Base-by-base conservation (phyloP, 2,113 vertebrate species). In the Cinclus cinclus region DNA sequence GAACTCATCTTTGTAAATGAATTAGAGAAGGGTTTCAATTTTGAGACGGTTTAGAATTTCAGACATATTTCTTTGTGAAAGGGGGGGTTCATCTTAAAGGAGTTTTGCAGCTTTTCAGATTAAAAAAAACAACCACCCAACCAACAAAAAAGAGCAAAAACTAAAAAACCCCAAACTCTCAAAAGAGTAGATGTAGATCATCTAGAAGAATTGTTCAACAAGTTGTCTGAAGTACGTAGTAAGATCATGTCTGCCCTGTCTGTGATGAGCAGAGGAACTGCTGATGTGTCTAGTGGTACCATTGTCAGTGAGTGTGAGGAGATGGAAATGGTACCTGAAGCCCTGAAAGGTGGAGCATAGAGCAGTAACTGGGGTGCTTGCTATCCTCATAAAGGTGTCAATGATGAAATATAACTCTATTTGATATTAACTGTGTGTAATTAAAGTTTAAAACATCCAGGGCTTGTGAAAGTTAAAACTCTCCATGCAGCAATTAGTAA, bases 401-500 rank as follows among this genome's bases (percentile, higher is more conserved):
- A 0, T 82, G 35, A 68, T 89, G 23, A 35, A 82, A 71, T 85
- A 24, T 41, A 85, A 19, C 31, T 93, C 80, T 56, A 46, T 88
- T 87, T 53, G 16, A 13, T 71, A 68, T 79, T 89, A 93, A 85
- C 44, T 89, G 8, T 71, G 13, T 41, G 41, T 56, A 71, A 84
- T 84, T 94, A 75, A 81, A 87, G 52, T 63, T 70, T 52, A 59
- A 83, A 95, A 71, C 44, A 63, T 62, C 59, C 39, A 71, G 24
- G 27, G 58, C 42, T 70, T 78, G 6, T 53, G 39, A n/a, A 84
- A 87, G 42, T 74, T 65, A 58, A 83, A 50, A 76, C 23, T 59
- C 10, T 39, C 60, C 44, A 42, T 1, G 2, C 20, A 70, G 52
- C 55, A 71, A 21, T 89, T 87, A 84, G 69, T 87, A 74, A 78